A percentile compares a stretch with the other conserved stretches of the same genome.
phyloP scores from a whole-genome alignment of 1,140 invertebrate genomes.

The Pissodes strobi region DNA sequence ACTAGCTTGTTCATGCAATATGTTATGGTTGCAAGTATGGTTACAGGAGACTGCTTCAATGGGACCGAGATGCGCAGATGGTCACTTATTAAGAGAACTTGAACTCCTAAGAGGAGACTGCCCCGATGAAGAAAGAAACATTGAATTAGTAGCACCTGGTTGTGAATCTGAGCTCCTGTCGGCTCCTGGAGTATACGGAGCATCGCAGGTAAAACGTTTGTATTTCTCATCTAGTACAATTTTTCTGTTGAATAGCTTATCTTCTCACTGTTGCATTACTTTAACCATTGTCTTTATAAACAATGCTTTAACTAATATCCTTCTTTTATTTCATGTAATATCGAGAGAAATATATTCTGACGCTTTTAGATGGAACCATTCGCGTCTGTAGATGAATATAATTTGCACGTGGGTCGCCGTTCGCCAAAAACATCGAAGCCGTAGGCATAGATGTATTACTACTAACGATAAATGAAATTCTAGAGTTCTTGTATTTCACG shows the following conservation, averaged over 20 bases:
- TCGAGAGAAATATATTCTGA: no score
- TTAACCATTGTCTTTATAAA: slow-evolving; percentile 1
- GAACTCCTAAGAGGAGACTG: slow-evolving; percentile 72
- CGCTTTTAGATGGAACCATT: no score
- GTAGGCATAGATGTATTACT: no score
- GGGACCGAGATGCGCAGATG: slow-evolving; percentile 76
- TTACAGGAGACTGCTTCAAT: slow-evolving; percentile 70
- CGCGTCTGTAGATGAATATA: no score
- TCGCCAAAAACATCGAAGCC: no score
- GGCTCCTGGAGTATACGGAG: slow-evolving; percentile 50
- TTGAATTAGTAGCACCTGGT: slow-evolving; percentile 62
- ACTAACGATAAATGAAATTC: no score
- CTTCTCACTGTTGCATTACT: slow-evolving; percentile 54
- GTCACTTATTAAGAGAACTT: slow-evolving; percentile 71
- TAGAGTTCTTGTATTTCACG: no score
- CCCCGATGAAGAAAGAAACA: slow-evolving; percentile 56
- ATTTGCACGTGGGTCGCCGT: no score
- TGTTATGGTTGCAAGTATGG: slow-evolving; percentile 83
- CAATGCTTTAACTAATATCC: no score
- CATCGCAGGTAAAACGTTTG: slow-evolving; percentile 41
- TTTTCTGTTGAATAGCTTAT: no score
- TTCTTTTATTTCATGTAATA: no score
- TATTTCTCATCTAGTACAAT: slow-evolving; percentile 39
- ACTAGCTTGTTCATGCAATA: slow-evolving; percentile 75
- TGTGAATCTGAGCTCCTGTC: slow-evolving; percentile 67